Conservation (phyloP, 2,888 invertebrate species). For the Pseudolycoriella hygida region DNA sequence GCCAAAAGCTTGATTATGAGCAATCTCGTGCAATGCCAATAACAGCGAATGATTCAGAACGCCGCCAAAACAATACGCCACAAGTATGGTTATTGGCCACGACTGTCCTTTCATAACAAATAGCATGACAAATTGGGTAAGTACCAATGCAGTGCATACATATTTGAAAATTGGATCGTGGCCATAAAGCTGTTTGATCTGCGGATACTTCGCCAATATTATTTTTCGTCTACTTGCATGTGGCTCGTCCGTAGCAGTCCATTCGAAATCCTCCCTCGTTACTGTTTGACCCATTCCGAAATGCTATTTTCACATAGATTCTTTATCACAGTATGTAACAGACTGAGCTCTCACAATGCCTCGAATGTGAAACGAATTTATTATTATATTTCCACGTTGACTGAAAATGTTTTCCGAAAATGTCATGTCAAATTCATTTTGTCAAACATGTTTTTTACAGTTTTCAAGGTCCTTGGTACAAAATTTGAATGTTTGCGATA, state of each 20-base stretch:
- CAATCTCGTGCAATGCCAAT: conserved; percentile 92
- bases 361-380: too few relatives aligned
- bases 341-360: too few relatives aligned
- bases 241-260: conserved; percentile 94
- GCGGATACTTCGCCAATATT: conserved; percentile 91
- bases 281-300: conserved; percentile 89
- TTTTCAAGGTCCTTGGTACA: too few relatives aligned
- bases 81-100: conserved; percentile 59
- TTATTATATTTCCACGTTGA: too few relatives aligned
- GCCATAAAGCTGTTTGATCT: conserved; percentile 76
- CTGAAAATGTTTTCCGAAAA: too few relatives aligned
- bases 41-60: conserved; percentile 89
- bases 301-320: too few relatives aligned
- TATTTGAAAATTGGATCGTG: conserved; percentile 88
- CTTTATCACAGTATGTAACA: too few relatives aligned
- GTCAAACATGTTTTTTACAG: too few relatives aligned
- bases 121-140: conserved; percentile 59
- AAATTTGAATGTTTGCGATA: too few relatives aligned
- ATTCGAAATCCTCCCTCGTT: conserved; percentile 89
- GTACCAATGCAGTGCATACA: conserved; percentile 73
- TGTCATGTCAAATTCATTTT: too few relatives aligned
- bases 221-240: conserved; percentile 87
- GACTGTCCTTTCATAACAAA: conserved; percentile 65
- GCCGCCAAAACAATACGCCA: conserved; percentile 90
- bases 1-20: conserved; percentile 94